Base-by-base conservation (phyloP, 2,797 vertebrate species). In the Neostethus bicornis region DNA sequence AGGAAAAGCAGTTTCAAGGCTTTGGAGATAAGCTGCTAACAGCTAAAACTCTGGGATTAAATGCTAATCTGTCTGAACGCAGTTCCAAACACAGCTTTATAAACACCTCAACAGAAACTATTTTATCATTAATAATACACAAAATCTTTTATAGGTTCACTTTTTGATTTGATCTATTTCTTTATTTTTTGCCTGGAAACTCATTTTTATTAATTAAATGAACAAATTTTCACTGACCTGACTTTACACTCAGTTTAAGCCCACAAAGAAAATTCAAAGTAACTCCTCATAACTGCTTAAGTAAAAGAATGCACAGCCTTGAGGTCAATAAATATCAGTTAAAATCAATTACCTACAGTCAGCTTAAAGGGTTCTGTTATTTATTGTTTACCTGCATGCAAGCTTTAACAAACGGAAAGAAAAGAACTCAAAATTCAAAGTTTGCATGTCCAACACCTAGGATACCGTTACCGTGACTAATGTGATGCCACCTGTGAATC, bases 401-500 rank as follows among this genome's bases (percentile, higher is more conserved):
- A 37, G 38, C 34, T 21, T 34, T 46, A 12, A 45, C 26, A 44
- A 7, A 35, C 2, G 28, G 8, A 24, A 41, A 25, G 17, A n/a
- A 1, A 34, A 52, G 4, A 14, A n/a, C 5, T n/a, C 52, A 28
- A 29, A 25, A 37, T 41, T 41, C 49, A 20, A 23, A 4, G 19
- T 50, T 50, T 58, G 58, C 48, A 42, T 34, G 54, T 72, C 56
- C 59, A 49, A 53, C 53, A 56, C 48, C 59, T 51, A 23, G 1
- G 17, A 14, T 37, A 8, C 8, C 19, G 2, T 47, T 56, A 46
- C 58, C 31, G 32, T 61, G 31, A 47, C 39, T 29, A 31, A 44
- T 31, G 29, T n/a, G n/a, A n/a, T n/a, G n/a, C n/a, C n/a, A n/a
- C n/a, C n/a, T n/a, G n/a, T n/a, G n/a, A n/a, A n/a, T n/a, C n/a